Base-by-base conservation (phyloP, 2,888 invertebrate species). In the Malacosoma neustria region DNA sequence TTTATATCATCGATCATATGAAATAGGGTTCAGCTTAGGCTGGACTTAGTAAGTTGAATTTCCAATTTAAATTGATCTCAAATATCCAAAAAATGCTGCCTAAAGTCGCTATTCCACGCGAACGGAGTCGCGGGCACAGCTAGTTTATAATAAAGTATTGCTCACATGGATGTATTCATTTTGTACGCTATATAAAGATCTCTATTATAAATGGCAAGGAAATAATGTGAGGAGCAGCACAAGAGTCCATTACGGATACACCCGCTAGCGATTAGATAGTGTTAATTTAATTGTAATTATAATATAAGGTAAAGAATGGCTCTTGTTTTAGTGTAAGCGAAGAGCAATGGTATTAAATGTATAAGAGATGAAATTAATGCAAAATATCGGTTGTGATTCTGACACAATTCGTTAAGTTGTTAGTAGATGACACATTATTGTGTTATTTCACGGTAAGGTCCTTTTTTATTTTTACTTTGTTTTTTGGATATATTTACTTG, bases 311-410 rank as follows among this genome's bases (percentile, higher is more conserved):
- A 81, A 80, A 79, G 71, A 80, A 82, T 81, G 80, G 79, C 82
- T 85, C 82, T 85, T 81, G 82, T 85, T 85, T 75, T 81, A 84
- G 77, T 57, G 46, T 84, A 84, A 84, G 82, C 68, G 72, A 82
- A 85, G 81, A 82, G 84, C 82, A 84, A 85, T 82, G 84, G 76
- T 82, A 79, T 82, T 77, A 77, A 75, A 80, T 81, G n/a, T 36
- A 67, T 82, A 81, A 77, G 82, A 76, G 67, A 80, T 69, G 75
- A 80, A 81, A 79, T 79, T 82, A 81, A 82, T 79, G 84, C 84
- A 84, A 80, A 81, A 81, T 82, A 84, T 85, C 81, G 85, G 85
- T 85, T 85, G 85, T 85, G 85, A 85, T 81, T 82, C 76, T 66
- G 71, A 84, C 85, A 84, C 85, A 85, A 82, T 84, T 82, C 77